These are phyloP conservation scores for Gopherus flavomarginatus DNA, from an alignment of 2,113 vertebrate species.

Conservation along the genomic window DNA sequence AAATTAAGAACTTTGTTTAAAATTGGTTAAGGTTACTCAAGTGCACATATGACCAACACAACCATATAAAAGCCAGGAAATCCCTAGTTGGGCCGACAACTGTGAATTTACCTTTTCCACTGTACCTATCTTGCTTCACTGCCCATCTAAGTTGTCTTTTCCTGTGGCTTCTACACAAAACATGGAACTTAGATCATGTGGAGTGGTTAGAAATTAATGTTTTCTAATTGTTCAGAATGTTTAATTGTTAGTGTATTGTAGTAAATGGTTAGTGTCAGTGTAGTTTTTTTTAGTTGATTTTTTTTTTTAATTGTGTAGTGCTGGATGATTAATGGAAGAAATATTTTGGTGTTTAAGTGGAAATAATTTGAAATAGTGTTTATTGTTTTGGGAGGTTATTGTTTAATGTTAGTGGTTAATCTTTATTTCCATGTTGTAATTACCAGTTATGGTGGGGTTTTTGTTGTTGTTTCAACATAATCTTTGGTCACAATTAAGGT, in stretches of 20 bases:
- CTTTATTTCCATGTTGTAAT: not conserved
- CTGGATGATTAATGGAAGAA: not conserved
- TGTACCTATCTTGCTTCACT: fast-evolving
- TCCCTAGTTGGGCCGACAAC: not conserved
- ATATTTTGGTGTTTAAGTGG: not conserved
- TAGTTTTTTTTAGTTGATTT: not conserved
- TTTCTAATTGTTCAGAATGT: fast-evolving
- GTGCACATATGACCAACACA: not conserved
- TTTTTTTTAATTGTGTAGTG: not conserved
- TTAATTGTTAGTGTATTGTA: not conserved
- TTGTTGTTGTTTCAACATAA: not conserved
- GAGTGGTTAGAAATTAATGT: not conserved
- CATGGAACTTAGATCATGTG: fast-evolving
- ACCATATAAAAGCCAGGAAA: not conserved
- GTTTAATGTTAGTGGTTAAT: not conserved
- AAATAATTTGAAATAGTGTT: not conserved
- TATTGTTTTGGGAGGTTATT: fast-evolving
- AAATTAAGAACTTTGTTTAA: not conserved
- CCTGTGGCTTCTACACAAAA: fast-evolving
- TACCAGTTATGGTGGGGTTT: not conserved
- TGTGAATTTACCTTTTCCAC: fast-evolving
- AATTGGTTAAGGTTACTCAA: not conserved
- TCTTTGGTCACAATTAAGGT: not conserved
- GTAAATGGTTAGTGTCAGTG: not conserved
- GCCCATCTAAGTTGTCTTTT: not conserved